Conservation (phyloP, 2,113 vertebrate genomes). For the Bos indicus region DNA sequence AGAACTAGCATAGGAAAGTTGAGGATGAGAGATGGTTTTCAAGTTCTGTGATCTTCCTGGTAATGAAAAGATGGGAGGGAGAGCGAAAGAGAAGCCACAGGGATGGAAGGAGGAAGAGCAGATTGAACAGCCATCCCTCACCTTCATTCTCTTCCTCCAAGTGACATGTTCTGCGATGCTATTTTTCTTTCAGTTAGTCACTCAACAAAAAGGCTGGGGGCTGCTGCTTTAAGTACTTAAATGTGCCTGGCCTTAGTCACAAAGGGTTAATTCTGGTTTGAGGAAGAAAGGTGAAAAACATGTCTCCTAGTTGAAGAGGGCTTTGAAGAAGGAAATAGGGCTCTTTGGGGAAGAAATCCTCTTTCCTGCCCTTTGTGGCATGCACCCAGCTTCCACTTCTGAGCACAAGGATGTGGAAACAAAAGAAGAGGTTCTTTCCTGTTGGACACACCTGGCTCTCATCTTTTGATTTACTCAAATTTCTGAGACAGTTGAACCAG, state of each 20-base stretch:
- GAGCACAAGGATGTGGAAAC: not conserved
- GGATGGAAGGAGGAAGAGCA: not conserved
- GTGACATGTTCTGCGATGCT: not conserved
- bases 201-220: not conserved
- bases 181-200: not conserved
- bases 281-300: not conserved
- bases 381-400: not conserved
- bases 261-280: not conserved
- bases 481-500: slow-evolving; percentile 15
- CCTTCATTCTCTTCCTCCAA: not conserved
- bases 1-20: not conserved
- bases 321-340: not conserved
- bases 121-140: not conserved
- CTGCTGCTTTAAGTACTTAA: not conserved
- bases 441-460: not conserved
- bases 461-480: not conserved
- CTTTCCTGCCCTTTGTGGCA: not conserved
- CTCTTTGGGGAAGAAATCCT: not conserved
- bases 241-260: not conserved
- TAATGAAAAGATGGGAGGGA: not conserved
- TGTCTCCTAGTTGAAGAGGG: not conserved
- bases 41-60: not conserved
- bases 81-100: not conserved
- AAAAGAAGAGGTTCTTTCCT: not conserved
- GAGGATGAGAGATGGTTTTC: not conserved